Percentiles rank a stretch among this genome's conserved stretches.
These are phyloP conservation scores for Archilochus colubris DNA, from an alignment of 2,113 vertebrate species.

Conservation along the genomic window DNA sequence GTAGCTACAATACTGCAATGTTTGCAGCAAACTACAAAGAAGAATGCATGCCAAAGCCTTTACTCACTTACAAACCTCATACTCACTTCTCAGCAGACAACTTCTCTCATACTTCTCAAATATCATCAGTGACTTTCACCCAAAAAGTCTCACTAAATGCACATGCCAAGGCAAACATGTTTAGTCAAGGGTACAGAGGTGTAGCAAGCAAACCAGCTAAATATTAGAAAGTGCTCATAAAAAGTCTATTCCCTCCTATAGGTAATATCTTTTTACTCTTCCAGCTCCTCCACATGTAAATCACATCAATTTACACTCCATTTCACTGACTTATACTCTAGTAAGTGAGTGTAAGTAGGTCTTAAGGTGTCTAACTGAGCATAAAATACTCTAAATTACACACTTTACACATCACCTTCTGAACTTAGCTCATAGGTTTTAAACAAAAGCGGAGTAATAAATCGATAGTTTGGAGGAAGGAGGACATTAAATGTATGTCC, in stretches of 20 bases:
- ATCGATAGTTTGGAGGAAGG: not conserved
- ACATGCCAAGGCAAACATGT: not conserved
- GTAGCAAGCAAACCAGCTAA: not conserved
- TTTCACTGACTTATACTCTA: constrained; percentile 55
- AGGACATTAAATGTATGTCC: constrained; percentile 21
- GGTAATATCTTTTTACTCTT: not conserved
- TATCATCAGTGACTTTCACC: not conserved
- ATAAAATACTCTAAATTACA: constrained; percentile 47
- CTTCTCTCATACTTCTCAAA: not conserved
- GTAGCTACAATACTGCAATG: not conserved
- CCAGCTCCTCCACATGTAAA: constrained; percentile 33
- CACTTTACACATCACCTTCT: constrained; percentile 44
- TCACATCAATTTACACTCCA: constrained; percentile 45
- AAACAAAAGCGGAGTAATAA: constrained; percentile 41
- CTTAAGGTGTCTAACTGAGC: constrained; percentile 46
- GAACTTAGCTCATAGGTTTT: constrained; percentile 39
- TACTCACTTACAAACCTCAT: not conserved
- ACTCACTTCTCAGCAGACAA: not conserved
- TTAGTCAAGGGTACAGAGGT: not conserved
- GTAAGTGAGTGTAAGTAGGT: constrained; percentile 43
- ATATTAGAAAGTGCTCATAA: not conserved
- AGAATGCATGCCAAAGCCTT: not conserved
- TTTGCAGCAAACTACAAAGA: not conserved
- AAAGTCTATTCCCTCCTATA: not conserved
- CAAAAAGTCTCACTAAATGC: not conserved